phyloP scores from a whole-genome alignment of 2,797 vertebrate genomes.

The Halcyon badia region DNA sequence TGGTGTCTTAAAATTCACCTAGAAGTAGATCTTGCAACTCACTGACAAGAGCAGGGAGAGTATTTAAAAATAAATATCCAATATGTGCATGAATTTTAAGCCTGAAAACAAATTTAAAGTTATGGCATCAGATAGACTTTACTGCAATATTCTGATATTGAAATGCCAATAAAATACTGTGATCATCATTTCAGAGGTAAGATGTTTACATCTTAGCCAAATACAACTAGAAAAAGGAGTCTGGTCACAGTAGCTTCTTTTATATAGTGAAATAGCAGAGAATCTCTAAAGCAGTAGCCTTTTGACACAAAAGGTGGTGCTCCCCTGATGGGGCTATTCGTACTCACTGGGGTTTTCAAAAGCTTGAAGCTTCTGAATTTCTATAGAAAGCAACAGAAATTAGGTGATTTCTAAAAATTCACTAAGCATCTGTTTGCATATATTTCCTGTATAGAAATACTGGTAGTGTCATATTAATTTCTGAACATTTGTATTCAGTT shows the following conservation, averaged over 20 bases:
- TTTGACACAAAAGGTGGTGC: not conserved
- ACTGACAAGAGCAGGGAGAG: not conserved
- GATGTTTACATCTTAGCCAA: not conserved
- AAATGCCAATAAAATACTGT: not conserved
- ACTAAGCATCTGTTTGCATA: fast-evolving
- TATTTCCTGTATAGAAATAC: not conserved
- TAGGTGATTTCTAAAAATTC: not conserved
- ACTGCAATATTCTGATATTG: not conserved
- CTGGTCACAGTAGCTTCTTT: not conserved
- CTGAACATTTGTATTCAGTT: not conserved
- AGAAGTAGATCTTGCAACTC: not conserved
- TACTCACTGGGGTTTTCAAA: not conserved
- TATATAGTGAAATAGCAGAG: not conserved
- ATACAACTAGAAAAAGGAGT: not conserved
- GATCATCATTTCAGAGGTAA: not conserved
- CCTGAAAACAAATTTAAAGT: not conserved
- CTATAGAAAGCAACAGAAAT: not conserved
- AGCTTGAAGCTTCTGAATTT: not conserved
- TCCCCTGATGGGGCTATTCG: not conserved
- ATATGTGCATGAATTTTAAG: not conserved
- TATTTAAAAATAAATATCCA: not conserved
- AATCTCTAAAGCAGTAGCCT: not conserved
- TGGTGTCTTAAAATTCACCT: not conserved
- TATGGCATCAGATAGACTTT: not conserved
- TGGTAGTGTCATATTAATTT: not conserved